Evolutionary conservation across 2,797 vertebrate species (phyloP), one percentile per base, ranked within the genome.

Genomic region (Xiphophorus birchmanni): DNA sequence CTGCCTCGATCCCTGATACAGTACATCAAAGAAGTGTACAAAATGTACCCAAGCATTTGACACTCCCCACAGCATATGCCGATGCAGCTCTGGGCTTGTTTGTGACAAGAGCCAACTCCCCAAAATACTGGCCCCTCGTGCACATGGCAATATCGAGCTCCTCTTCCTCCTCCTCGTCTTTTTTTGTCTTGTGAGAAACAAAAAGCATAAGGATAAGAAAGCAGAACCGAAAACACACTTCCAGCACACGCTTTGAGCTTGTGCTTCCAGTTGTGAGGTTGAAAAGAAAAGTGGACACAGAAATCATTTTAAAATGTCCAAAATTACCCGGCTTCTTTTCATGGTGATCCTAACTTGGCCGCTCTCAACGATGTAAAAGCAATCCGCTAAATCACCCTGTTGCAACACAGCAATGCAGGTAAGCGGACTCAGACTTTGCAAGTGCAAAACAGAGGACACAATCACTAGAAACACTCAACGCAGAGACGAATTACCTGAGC

Each of bases 321-420:
- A 72, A 80, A 75, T 92, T 96, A 99, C 99, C 97, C 97, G 97
- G 90, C 96, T 97, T 89, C 97, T 97, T 92, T 96, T 97, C 96
- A 99, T 99, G 86, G 97, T 97, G 93, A 99, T 99, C 95, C 97
- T 97, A 89, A 99, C 99, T 95, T 99, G 97, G 90, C 99, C 99
- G 80, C 97, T 98, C 94, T 99, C 99, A 77, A 99, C 97, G 90
- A 99, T 99, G 94, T 98, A 99, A 95, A 99, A 99, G 93, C 96
- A 97, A 93, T 99, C 96, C 50, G 99, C 98, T 94, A 95, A 96
- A 90, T 99, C 99, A 87, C 97, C 99, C 99, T 99, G 76, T 71
- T 29, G 4, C 12, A 54, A 42, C 69, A 44, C 42, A 76, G 21
- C 35, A 50, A 26, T 8, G 29, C 32, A 52, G 47, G 48, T 40